These are phyloP conservation scores for Hirudinaria manillensis DNA, from an alignment of 2,888 invertebrate species.

Conservation along the genomic window DNA sequence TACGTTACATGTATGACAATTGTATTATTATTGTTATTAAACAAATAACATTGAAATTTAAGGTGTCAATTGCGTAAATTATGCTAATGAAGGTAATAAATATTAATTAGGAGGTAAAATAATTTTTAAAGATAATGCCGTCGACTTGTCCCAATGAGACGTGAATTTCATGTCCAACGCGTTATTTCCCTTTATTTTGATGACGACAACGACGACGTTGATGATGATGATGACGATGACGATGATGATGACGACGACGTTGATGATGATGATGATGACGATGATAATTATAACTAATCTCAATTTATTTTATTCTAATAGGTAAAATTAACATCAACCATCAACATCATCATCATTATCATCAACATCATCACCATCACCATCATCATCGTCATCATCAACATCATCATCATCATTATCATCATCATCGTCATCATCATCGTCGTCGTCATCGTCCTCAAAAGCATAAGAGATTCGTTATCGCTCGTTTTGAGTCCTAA, in stretches of 20 bases:
- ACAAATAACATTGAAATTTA: too few relatives aligned
- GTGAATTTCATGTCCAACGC: too few relatives aligned
- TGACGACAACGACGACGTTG: background rate
- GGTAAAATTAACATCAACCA: background rate
- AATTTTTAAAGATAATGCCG: too few relatives aligned
- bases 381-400: conserved; percentile 32
- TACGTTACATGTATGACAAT: too few relatives aligned
- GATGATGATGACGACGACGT: background rate
- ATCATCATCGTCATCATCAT: conserved; percentile 16
- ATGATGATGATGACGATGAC: background rate
- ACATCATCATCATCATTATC: conserved; percentile 23
- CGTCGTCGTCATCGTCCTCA: background rate
- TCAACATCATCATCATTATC: conserved; percentile 26
- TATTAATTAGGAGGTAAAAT: too few relatives aligned
- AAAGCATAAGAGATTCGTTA: background rate
- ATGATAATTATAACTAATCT: background rate
- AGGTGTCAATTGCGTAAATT: too few relatives aligned
- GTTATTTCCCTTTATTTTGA: too few relatives aligned
- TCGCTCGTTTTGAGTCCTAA: background rate
- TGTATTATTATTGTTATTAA: too few relatives aligned
- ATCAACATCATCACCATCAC: conserved; percentile 30
- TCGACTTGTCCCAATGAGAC: too few relatives aligned
- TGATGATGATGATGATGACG: conserved; percentile 4
- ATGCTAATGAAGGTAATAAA: too few relatives aligned
- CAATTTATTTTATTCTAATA: background rate